Conservation (phyloP, 2,888 invertebrate genomes). For the Drosophila paramelanica region DNA sequence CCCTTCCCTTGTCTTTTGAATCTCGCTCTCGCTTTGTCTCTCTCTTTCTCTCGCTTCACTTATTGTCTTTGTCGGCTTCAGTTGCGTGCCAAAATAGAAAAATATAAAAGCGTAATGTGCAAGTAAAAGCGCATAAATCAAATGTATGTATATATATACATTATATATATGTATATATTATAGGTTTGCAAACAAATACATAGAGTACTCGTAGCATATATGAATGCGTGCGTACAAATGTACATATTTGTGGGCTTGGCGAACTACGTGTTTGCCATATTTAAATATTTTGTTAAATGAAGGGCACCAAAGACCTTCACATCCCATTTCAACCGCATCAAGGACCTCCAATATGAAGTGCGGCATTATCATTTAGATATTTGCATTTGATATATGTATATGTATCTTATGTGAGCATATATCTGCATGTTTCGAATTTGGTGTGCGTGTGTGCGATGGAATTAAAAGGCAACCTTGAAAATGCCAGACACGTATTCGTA, state of each 20-base stretch:
- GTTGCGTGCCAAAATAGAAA: conserved; percentile 67
- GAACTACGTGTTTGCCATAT: conserved; percentile 65
- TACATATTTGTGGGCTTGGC: conserved; percentile 25
- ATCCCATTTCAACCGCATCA: conserved; percentile 50
- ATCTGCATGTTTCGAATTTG: conserved; percentile 18
- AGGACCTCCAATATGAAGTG: conserved; percentile 70
- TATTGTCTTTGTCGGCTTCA: conserved; percentile 29
- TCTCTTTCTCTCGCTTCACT: neutral
- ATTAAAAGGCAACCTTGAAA: conserved; percentile 75
- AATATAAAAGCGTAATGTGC: conserved; percentile 52
- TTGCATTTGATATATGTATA: conserved; percentile 56
- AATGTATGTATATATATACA: conserved; percentile 15
- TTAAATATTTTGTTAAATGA: conserved; percentile 67
- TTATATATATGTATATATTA: conserved; percentile 9
- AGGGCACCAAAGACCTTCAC: conserved; percentile 49
- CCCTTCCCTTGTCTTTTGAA: neutral
- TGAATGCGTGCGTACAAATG: neutral
- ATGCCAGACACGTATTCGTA: conserved; percentile 71
- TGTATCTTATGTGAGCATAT: conserved; percentile 7
- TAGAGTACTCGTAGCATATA: conserved; percentile 7
- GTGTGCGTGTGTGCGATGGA: conserved; percentile 41
- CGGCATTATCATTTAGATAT: conserved; percentile 71
- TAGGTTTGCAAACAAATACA: conserved; percentile 4
- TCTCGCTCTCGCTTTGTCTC: neutral
- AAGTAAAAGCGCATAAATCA: conserved; percentile 66